Percentiles rank a stretch among this genome's conserved stretches.
phyloP scores from a whole-genome alignment of 2,113 vertebrate species.

The Ciconia boyciana region DNA sequence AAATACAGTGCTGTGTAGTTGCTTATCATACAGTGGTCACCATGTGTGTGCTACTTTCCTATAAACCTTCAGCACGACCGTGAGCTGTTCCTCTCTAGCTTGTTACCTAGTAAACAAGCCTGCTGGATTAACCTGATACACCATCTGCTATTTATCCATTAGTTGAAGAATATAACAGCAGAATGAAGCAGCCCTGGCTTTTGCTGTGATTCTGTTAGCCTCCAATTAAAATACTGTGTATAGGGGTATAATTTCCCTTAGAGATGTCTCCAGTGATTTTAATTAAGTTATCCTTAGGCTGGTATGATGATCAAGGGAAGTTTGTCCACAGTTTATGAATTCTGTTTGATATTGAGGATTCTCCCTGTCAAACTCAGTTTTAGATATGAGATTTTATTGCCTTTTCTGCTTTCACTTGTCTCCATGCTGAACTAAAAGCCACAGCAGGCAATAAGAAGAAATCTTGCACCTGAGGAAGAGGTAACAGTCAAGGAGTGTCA shows the following conservation, averaged over 20 bases:
- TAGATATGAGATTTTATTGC: neutral
- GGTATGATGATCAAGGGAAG: neutral
- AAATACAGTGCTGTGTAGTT: neutral
- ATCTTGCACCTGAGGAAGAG: neutral
- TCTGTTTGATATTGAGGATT: neutral
- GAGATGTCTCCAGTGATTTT: neutral
- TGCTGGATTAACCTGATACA: neutral
- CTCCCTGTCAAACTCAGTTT: neutral
- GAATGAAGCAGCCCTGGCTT: neutral
- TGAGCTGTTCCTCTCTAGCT: neutral
- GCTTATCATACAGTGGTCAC: neutral
- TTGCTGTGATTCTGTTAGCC: neutral
- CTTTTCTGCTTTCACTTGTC: neutral
- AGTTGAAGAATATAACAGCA: neutral
- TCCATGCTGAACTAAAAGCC: neutral
- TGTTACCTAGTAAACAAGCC: neutral
- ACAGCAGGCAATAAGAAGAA: neutral
- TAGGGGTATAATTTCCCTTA: neutral
- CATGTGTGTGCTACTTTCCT: neutral
- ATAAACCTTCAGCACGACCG: fast-evolving
- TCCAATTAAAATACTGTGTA: neutral
- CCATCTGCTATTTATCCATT: neutral
- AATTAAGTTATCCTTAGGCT: neutral
- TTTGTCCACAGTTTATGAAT: slow-evolving; percentile 10
- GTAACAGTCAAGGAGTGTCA: neutral